Base-by-base conservation (phyloP, 2,113 vertebrate species). In the Ictidomys tridecemlineatus region DNA sequence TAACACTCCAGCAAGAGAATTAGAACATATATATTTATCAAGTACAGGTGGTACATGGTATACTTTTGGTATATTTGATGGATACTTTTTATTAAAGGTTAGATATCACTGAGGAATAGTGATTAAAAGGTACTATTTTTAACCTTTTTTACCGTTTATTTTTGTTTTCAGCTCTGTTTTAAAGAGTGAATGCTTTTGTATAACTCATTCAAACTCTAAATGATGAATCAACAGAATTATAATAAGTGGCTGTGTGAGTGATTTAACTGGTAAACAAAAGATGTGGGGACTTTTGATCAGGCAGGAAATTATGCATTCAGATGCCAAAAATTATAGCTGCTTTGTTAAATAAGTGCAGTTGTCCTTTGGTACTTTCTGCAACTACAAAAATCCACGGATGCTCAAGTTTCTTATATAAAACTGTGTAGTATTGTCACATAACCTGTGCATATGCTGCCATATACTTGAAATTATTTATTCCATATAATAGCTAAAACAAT, bases 291-390 rank as follows among this genome's bases (percentile, higher is more conserved):
- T 87, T 91, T 86, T 90, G n/a, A 61, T 83, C 14, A 86, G 4
- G 83, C 77, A 74, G 69, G n/a, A 74, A 61, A 91, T 86, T 93
- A 80, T 74, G 24, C 73, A n/a, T 95, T 96, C 34, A 74, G 30
- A 51, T 74, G 20, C 30, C 77, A 67, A 82, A 95, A 86, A 28
- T 77, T 73, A 37, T 3, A 78, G 26, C 5, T 30, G 4, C 89
- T 94, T 89, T 93, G 16, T 20, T 69, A 72, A 95, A n/a, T 48
- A 83, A 77, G 53, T 73, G 26, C 13, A 20, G 3, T 45, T 74
- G 39, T 84, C 16, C 16, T 26, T 73, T 63, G 14, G 5, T 48
- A 20, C 10, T 56, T 20, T 61, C 37, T 17, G 14, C 11, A 73
- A 18, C 73, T 26, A n/a, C 24, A 32, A 61, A 65, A 92, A 51